Evolutionary conservation across 2,113 vertebrate genomes (phyloP).

Genomic region (Pseudopipra pipra): DNA sequence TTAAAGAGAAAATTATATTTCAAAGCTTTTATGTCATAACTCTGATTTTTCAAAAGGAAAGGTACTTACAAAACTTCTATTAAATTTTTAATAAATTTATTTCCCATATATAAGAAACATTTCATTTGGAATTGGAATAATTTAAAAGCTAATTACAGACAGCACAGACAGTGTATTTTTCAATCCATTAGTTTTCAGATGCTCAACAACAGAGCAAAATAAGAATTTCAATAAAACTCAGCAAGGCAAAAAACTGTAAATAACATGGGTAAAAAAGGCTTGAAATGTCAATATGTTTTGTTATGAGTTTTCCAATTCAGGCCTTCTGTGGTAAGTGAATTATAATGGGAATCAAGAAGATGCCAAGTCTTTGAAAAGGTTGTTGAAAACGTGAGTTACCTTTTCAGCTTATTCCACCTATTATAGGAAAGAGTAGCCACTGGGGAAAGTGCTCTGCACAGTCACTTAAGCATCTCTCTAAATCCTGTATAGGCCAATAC

Average conservation of each 20-base stretch:
- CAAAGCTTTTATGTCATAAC: neutral
- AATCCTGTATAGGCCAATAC: neutral
- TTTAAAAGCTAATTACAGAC: slow-evolving; percentile 63
- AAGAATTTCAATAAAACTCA: slow-evolving; percentile 70
- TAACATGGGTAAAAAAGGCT: slow-evolving; percentile 47
- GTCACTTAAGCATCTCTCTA: neutral
- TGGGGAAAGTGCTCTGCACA: neutral
- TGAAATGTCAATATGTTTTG: slow-evolving; percentile 72
- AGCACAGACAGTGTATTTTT: slow-evolving; percentile 63
- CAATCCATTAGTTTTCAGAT: slow-evolving; percentile 67
- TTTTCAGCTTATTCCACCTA: neutral
- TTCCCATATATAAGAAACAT: slow-evolving; percentile 22
- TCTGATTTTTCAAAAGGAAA: slow-evolving; percentile 18
- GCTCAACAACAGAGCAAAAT: slow-evolving; percentile 67
- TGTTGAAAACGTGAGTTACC: neutral
- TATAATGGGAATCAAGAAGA: slow-evolving; percentile 20
- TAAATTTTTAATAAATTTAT: slow-evolving; percentile 58
- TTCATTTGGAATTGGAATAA: slow-evolving; percentile 39
- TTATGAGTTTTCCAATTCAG: slow-evolving; percentile 50
- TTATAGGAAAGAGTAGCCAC: neutral
- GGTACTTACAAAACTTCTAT: slow-evolving; percentile 35
- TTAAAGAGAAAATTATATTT: neutral
- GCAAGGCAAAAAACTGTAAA: slow-evolving; percentile 66
- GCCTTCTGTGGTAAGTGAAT: slow-evolving; percentile 45
- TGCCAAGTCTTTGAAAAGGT: neutral